phyloP scores from a whole-genome alignment of 2,888 invertebrate genomes.

The Tenthredo notha region DNA sequence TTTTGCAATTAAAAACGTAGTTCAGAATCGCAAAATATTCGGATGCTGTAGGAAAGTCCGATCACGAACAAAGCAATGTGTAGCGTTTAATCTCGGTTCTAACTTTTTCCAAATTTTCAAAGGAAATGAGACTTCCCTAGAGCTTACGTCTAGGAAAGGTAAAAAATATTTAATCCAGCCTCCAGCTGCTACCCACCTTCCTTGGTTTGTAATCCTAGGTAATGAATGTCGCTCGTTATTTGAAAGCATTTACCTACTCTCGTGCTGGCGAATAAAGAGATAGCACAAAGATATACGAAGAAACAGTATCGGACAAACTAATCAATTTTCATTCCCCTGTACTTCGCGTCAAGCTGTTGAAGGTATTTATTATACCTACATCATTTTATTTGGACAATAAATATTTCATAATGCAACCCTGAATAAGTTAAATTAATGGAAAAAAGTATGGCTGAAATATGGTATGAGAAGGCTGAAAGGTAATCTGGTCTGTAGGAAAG shows the following conservation, averaged over 20 bases:
- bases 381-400: background rate
- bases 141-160: background rate
- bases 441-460: background rate
- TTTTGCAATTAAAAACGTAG: background rate
- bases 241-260: constrained; percentile 5
- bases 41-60: background rate
- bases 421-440: constrained; percentile 11
- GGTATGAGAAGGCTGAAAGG: background rate
- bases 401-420: constrained; percentile 6
- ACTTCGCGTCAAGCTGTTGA: background rate
- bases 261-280: background rate
- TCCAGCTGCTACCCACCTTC: background rate
- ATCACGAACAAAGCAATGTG: background rate
- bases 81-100: background rate
- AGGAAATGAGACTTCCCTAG: background rate
- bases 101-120: background rate
- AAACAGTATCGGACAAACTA: constrained; percentile 10
- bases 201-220: background rate
- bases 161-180: background rate
- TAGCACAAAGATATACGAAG: background rate
- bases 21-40: background rate
- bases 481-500: background rate
- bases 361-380: too few species aligned
- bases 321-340: constrained; percentile 20
- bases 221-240: background rate